Evolutionary conservation across 92 coral and sea anemone genomes (phyloP).

Genomic region (Paragorgia papillata): DNA sequence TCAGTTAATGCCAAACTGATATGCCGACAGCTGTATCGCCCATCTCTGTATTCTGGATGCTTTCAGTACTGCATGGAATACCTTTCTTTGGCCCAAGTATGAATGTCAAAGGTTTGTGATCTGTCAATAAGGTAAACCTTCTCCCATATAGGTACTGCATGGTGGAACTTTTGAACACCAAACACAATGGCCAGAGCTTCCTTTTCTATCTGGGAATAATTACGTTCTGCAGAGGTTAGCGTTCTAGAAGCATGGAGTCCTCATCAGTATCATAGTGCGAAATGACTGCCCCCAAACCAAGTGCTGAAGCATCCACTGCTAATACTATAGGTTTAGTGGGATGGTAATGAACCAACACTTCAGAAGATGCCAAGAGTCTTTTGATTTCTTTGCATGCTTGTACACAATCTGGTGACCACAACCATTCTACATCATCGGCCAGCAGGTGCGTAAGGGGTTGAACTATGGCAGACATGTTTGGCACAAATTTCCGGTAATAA

Average conservation of each 20-base stretch:
- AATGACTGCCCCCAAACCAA: slow-evolving; percentile 44
- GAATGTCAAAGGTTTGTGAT: slow-evolving; percentile 42
- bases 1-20: slow-evolving; percentile 8
- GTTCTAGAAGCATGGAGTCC: slow-evolving; percentile 44
- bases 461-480: slow-evolving; percentile 19
- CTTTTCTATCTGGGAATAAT: slow-evolving; percentile 50
- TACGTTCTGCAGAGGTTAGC: slow-evolving; percentile 40
- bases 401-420: slow-evolving; percentile 31
- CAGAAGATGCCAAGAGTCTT: slow-evolving; percentile 24
- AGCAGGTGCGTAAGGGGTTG: slow-evolving; percentile 19
- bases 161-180: slow-evolving; percentile 26
- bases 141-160: slow-evolving; percentile 34
- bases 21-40: slow-evolving; percentile 37
- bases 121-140: slow-evolving; percentile 43
- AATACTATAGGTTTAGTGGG: slow-evolving; percentile 23
- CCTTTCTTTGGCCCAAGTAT: slow-evolving; percentile 34
- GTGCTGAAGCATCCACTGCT: slow-evolving; percentile 34
- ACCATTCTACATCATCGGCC: slow-evolving; percentile 4
- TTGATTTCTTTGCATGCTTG: slow-evolving; percentile 23
- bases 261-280: slow-evolving; percentile 9
- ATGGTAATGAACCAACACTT: slow-evolving; percentile 39
- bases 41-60: slow-evolving; percentile 34
- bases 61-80: slow-evolving; percentile 22
- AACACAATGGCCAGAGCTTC: slow-evolving; percentile 43
- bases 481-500: slow-evolving; percentile 39